A percentile compares a stretch with the other conserved stretches of the same genome.
These are phyloP conservation scores for Aurelia sp. DNA, from an alignment of 30 jellyfish, hydroid and myxozoan species.

Conservation along the genomic window DNA sequence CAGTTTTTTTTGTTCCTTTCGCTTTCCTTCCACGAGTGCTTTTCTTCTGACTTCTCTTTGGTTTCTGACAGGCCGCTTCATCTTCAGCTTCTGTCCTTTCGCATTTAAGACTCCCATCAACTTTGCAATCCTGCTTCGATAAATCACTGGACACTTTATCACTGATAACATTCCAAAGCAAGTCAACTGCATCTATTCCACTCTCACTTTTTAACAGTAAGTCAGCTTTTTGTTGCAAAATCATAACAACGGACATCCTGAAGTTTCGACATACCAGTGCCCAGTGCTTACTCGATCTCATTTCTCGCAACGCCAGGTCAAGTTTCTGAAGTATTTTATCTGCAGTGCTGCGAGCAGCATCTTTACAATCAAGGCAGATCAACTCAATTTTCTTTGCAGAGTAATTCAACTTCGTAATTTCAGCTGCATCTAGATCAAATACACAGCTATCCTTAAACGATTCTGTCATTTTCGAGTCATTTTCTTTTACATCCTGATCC, in stretches of 20 bases:
- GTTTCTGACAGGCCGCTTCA: conserved; percentile 5
- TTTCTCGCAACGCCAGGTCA: background rate
- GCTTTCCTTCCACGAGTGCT: conserved; percentile 12
- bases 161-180: conserved; percentile 6
- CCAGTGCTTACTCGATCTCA: background rate
- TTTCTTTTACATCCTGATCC: background rate
- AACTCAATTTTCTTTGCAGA: conserved; percentile 12
- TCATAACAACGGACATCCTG: conserved; percentile 17
- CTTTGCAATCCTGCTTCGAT: background rate
- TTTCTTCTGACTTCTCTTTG: conserved; percentile 2
- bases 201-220: conserved; percentile 17
- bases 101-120: background rate
- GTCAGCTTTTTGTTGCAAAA: conserved; percentile 14
- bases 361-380: conserved; percentile 18
- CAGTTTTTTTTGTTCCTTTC: background rate
- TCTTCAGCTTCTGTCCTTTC: background rate
- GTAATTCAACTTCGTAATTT: background rate
- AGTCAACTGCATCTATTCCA: conserved; percentile 1
- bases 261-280: background rate
- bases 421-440: conserved; percentile 13
- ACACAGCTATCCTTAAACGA: background rate
- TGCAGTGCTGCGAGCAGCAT: background rate
- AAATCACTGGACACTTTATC: background rate
- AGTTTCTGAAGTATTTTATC: background rate
- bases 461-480: background rate